Base-by-base conservation (phyloP, 2,888 invertebrate species). In the Agrotis clavis region DNA sequence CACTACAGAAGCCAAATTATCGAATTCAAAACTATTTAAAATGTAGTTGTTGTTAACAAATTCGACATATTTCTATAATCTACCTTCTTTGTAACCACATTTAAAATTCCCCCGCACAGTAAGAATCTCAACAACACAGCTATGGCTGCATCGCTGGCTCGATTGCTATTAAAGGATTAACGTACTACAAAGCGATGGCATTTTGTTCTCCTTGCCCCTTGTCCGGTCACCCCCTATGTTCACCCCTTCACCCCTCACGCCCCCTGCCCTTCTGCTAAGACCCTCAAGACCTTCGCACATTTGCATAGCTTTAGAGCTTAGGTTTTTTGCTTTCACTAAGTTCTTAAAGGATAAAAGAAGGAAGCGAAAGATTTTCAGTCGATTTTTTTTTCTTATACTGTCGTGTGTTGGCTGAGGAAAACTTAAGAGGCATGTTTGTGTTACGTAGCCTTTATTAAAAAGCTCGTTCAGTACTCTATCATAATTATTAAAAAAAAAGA, bases 81-180 rank as follows among this genome's bases (percentile, higher is more conserved):
- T 41, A 41, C 11, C 7, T 60, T 25, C 11, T 30, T 19, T 13
- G 5, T 21, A n/a, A 21, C 16, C 1, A 64, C 25, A 25, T 9
- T 0, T 4, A 4, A n/a, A 62, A 51, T 61, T 54, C 66, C 50
- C 59, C 65, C 63, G 54, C 51, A 41, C 4, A 51, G 47, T 78
- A 75, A 75, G 67, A 59, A 66, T 72, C 53, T 53, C 25, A 41
- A 65, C 71, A 64, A 72, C 83, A 85, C 82, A 85, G 74, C 80
- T 80, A 72, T 71, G 83, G 83, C 77, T 86, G 85, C 86, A 85
- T 82, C 80, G 74, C 83, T 85, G 86, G 89, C 91, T 92, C 92
- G 90, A 93, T 95, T 93, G 93, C 95, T 94, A 94, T 96, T 95
- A 95, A 94, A 95, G 95, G 95, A 95, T 95, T 95, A 94, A 89